Evolutionary conservation across 2,888 invertebrate genomes (phyloP), one percentile per base, ranked within the genome.

Genomic region (Eugnorisma glareosa): DNA sequence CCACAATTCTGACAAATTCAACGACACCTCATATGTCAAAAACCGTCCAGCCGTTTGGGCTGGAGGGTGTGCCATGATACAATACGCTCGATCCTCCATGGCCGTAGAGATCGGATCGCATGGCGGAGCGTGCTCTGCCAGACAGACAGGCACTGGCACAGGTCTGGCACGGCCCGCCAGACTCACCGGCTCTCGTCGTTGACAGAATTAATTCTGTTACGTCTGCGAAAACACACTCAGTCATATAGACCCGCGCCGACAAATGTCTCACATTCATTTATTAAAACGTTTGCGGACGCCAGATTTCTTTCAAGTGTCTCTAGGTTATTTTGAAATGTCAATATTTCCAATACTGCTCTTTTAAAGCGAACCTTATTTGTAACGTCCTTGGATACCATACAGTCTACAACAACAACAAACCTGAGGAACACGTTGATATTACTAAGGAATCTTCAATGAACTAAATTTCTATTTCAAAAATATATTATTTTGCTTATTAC

Each of bases 191-290:
- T 54, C 75, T 54, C 37, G 59, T 31, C 43, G 43, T 64, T 77
- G 63, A 64, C 48, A 28, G 15, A 61, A 81, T 66, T 43, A 68
- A 72, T 72, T 69, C 54, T 18, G 64, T 54, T 31, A 45, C 64
- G 35, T 51, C 54, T 51, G 43, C 37, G 35, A 63, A 43, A 67
- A 66, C 37, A 45, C 45, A 67, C 35, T 76, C 45, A 40, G 31
- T 51, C 54, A 61, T 37, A 35, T 11, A 68, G 28, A 8, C 57
- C 24, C 31, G 3, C 15, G 28, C 24, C 51, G 63, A 21, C 13
- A 67, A 35, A 63, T 63, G 40, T 69, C n/a, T 21, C 37, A 3
- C 45, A 40, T 18, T 59, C 45, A 45, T 78, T 51, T 48, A 68
- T 45, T 48, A 64, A 24, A 48, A 37, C 24, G 15, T 48, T 83